Evolutionary conservation across 2,797 vertebrate species (phyloP).

Genomic region (Esox masquinongy): DNA sequence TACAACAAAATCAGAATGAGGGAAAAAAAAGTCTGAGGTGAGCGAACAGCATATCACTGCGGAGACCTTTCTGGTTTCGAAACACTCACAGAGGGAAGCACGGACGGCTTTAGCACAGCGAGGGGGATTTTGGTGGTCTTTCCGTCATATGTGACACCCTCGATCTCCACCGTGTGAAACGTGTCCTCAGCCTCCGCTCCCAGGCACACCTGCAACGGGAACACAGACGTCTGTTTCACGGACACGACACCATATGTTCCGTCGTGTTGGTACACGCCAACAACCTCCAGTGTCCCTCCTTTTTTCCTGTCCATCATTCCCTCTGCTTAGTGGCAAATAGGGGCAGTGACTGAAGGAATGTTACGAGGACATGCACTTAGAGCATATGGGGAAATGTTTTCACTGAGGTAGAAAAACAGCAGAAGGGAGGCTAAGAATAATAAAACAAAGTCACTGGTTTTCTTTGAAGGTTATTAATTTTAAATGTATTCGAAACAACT

Average conservation of each 20-base stretch:
- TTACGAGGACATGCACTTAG: neutral
- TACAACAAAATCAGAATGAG: neutral
- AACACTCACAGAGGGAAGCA: slow-evolving; percentile 78
- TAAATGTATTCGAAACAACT: neutral
- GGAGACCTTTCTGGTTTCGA: neutral
- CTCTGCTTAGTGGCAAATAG: neutral
- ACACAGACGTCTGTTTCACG: slow-evolving; percentile 14
- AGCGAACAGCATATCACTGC: neutral
- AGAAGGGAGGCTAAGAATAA: neutral
- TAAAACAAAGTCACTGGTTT: neutral
- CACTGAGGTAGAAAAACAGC: neutral
- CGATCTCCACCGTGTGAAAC: slow-evolving; percentile 79
- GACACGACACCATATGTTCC: neutral
- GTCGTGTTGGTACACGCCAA: neutral
- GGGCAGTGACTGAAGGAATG: neutral
- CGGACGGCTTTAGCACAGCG: slow-evolving; percentile 75
- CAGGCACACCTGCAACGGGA: slow-evolving; percentile 35
- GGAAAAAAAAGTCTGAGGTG: neutral
- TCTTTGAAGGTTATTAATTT: neutral
- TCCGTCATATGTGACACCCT: slow-evolving; percentile 76
- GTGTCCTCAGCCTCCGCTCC: slow-evolving; percentile 79
- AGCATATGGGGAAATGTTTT: neutral
- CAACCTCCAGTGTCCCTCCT: neutral
- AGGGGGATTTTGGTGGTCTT: slow-evolving; percentile 77
- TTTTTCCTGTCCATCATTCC: neutral